Evolutionary conservation across 2,888 invertebrate genomes (phyloP), one percentile per base, ranked within the genome.

Genomic region (Biston stratarius): DNA sequence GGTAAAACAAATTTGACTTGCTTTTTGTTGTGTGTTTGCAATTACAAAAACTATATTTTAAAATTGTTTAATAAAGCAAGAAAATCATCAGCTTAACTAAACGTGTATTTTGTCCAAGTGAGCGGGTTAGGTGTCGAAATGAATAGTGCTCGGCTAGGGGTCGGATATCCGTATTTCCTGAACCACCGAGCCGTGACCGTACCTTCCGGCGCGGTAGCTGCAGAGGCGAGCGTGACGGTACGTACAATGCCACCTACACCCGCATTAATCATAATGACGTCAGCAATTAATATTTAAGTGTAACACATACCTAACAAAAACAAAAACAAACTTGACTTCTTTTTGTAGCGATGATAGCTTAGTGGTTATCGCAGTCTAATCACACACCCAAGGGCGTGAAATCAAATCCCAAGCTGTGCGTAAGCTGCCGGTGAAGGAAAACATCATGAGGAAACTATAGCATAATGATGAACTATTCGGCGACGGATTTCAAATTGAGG

Each of bases 81-180:
- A 47, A 47, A 49, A 33, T 34, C 49, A 49, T 6, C 2, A 11
- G 12, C 5, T 12, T n/a, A 51, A n/a, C n/a, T n/a, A 34, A 51
- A 49, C 10, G 12, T 49, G 6, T 34, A 67, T 67, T 63, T 67
- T 48, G 64, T 64, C 38, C 42, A 55, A 33, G 49, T 52, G 63
- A 66, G 61, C 42, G 51, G 67, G 63, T 66, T 66, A 69, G 72
- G 72, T 71, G 69, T 72, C 36, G 55, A 69, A 80, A 75, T 69
- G 67, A 69, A 68, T 71, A 66, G 44, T 70, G 68, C 73, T 76
- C 74, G 58, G 68, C 74, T 75, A 78, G 82, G 81, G 82, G 81
- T 85, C 89, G 89, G 88, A 92, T 85, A 88, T 91, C 91, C 93
- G 90, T 84, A 87, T 81, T 90, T 92, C 91, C 92, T 74, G 82